Percentiles rank a stretch among this genome's conserved stretches.
Conservation (phyloP, 2,888 invertebrate species). For the Drosophila ochracea region DNA sequence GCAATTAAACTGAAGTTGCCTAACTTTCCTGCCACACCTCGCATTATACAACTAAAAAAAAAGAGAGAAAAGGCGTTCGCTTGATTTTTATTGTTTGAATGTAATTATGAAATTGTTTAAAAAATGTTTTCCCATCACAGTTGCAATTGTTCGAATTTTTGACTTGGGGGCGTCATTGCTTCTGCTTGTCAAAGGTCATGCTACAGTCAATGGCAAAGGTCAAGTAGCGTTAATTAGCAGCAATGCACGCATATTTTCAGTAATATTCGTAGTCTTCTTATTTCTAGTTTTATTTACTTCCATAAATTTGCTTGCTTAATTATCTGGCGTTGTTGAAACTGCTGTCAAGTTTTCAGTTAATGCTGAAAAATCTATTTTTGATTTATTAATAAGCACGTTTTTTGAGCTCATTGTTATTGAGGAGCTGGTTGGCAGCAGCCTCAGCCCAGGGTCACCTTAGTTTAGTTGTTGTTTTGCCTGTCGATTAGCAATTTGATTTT, state of each 20-base stretch:
- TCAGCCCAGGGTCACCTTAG: slow-evolving; percentile 47
- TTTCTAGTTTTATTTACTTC: slow-evolving; percentile 19
- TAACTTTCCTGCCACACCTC: slow-evolving; percentile 19
- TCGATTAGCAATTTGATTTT: slow-evolving; percentile 22
- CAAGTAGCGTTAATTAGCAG: slow-evolving; percentile 42
- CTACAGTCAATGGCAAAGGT: slow-evolving; percentile 67
- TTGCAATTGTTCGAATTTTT: slow-evolving; percentile 34
- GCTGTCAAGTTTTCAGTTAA: slow-evolving; percentile 49
- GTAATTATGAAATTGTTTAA: slow-evolving; percentile 55
- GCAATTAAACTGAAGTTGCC: neutral
- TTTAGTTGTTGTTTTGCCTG: slow-evolving; percentile 21
- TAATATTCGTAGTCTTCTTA: slow-evolving; percentile 22
- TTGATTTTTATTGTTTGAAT: slow-evolving; percentile 13
- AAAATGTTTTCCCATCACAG: slow-evolving; percentile 42
- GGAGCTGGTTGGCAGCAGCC: slow-evolving; percentile 18
- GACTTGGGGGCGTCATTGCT: slow-evolving; percentile 12
- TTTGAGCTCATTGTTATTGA: slow-evolving; percentile 15
- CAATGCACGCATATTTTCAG: slow-evolving; percentile 37
- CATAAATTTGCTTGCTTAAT: slow-evolving; percentile 57
- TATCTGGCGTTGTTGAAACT: slow-evolving; percentile 44
- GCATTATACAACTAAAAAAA: slow-evolving; percentile 5
- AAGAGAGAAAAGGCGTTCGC: slow-evolving; percentile 1
- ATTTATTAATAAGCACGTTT: slow-evolving; percentile 62
- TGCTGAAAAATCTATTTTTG: slow-evolving; percentile 52
- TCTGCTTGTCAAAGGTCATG: slow-evolving; percentile 60